Conservation (phyloP, 2,113 vertebrate species). For the Halcyon senegalensis region DNA sequence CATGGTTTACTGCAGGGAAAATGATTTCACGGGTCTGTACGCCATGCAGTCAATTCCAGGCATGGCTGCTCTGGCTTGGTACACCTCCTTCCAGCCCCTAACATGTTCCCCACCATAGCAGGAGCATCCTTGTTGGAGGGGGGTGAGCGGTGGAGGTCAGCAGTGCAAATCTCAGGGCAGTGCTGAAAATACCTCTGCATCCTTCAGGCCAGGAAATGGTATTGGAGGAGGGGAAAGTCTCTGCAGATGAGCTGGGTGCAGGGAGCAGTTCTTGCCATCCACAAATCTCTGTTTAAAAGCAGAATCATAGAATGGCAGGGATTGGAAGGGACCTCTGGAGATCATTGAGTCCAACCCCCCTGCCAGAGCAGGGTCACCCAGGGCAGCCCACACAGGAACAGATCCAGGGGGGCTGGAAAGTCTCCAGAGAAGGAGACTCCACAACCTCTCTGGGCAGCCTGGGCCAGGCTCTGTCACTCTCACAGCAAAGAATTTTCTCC, state of each 20-base stretch:
- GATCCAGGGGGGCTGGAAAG: too few species aligned
- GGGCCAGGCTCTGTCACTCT: too few species aligned
- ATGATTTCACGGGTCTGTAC: neutral
- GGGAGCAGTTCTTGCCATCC: neutral
- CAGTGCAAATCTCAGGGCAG: neutral
- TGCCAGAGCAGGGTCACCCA: too few species aligned
- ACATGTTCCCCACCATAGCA: accelerated
- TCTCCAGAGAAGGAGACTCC: too few species aligned
- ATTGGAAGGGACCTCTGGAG: too few species aligned
- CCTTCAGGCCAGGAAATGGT: neutral
- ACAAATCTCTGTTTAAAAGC: neutral
- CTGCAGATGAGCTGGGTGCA: neutral
- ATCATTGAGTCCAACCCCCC: too few species aligned
- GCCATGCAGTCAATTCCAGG: neutral
- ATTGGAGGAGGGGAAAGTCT: neutral
- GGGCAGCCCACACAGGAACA: too few species aligned
- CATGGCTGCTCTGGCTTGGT: neutral
- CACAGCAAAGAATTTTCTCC: too few species aligned
- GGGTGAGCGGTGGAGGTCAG: neutral
- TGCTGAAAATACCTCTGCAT: neutral
- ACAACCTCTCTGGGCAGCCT: too few species aligned
- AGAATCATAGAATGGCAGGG: too few species aligned
- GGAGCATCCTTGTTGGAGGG: neutral
- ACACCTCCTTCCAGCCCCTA: neutral
- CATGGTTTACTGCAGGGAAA: neutral